phyloP scores from a whole-genome alignment of 2,113 vertebrate species.

The Pitta sordida region DNA sequence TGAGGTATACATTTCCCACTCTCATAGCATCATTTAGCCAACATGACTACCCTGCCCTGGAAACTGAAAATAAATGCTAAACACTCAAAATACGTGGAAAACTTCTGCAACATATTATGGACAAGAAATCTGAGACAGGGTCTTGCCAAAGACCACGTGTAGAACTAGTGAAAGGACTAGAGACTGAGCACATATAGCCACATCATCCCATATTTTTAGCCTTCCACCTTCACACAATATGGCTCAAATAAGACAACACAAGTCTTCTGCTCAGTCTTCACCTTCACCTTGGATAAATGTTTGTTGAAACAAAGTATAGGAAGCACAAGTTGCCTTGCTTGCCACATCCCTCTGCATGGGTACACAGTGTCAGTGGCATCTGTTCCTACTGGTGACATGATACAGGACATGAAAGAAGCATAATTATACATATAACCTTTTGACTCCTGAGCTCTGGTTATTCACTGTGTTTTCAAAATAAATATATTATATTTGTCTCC shows the following conservation, averaged over 20 bases:
- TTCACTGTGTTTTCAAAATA: neutral
- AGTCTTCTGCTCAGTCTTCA: neutral
- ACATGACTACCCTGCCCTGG: fast-evolving
- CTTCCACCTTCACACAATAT: neutral
- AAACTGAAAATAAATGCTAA: neutral
- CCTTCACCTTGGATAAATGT: neutral
- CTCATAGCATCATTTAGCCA: neutral
- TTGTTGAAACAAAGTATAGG: neutral
- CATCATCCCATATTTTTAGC: neutral
- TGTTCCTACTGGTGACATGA: neutral
- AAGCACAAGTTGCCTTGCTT: neutral
- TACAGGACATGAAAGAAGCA: neutral
- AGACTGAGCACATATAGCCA: neutral
- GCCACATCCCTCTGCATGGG: neutral
- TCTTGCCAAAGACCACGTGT: neutral
- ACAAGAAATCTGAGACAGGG: fast-evolving
- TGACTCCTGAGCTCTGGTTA: neutral
- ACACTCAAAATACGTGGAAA: neutral
- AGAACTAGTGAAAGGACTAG: neutral
- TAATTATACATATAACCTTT: neutral
- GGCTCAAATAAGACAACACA: neutral
- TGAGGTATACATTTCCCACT: neutral
- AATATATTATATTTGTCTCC: no score
- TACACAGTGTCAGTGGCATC: neutral
- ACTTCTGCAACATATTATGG: fast-evolving